phyloP scores from a whole-genome alignment of 2,888 invertebrate species.

The Nomada fabriciana region DNA sequence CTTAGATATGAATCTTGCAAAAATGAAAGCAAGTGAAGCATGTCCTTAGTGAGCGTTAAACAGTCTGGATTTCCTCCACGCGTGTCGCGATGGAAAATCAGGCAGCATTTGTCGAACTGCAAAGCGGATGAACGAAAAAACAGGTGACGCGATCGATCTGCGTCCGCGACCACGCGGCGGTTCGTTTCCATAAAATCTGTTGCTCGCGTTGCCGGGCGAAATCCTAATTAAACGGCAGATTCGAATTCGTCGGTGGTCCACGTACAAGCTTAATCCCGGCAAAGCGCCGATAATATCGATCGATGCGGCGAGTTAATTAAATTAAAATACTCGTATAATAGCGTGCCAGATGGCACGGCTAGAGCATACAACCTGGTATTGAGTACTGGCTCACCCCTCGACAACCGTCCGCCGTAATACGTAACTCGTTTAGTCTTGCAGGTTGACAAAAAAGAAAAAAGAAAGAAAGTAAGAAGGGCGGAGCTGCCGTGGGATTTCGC shows the following conservation, averaged over 20 bases:
- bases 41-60: too few relatives aligned
- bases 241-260: slow-evolving; percentile 75
- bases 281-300: slow-evolving; percentile 84
- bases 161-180: slow-evolving; percentile 40
- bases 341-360: slow-evolving; percentile 82
- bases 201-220: slow-evolving; percentile 79
- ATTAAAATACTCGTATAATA: slow-evolving; percentile 84
- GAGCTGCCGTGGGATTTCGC: slow-evolving; percentile 73
- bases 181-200: slow-evolving; percentile 81
- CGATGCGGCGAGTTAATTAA: slow-evolving; percentile 83
- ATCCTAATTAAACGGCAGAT: slow-evolving; percentile 84
- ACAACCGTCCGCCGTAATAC: slow-evolving; percentile 77
- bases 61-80: too few relatives aligned
- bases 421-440: slow-evolving; percentile 83
- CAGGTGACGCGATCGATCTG: slow-evolving; percentile 46
- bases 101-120: slow-evolving; percentile 1
- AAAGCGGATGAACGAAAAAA: slow-evolving; percentile 34
- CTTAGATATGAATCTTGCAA: too few relatives aligned
- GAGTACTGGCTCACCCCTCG: slow-evolving; percentile 67
- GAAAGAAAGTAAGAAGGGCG: slow-evolving; percentile 67
- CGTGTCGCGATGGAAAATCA: neutral
- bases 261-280: slow-evolving; percentile 82
- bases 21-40: too few relatives aligned
- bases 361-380: slow-evolving; percentile 81
- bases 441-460: slow-evolving; percentile 75